Conservation (phyloP, 2,113 vertebrate species). For the Plecturocebus donacophilus region DNA sequence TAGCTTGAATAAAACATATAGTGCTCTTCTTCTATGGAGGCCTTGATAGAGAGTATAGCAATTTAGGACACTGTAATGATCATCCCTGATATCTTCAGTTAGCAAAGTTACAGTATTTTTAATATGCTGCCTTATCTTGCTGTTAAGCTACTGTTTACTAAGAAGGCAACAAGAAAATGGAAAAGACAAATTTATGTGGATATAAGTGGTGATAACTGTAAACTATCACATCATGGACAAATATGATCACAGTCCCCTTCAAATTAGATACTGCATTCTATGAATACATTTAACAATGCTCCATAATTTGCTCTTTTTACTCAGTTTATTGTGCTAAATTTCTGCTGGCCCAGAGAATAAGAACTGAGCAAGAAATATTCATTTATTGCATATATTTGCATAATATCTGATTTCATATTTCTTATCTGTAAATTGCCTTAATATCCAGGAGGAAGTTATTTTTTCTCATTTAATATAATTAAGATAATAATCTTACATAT, state of each 20-base stretch:
- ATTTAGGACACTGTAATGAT: neutral
- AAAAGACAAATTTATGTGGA: neutral
- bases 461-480: conserved; percentile 45
- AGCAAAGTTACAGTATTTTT: neutral
- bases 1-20: neutral
- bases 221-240: neutral
- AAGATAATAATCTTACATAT: conserved; percentile 40
- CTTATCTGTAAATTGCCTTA: neutral
- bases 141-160: neutral
- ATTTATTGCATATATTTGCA: neutral
- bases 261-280: neutral
- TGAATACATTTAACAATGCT: neutral
- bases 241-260: neutral
- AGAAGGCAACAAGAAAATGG: neutral
- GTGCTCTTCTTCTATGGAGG: neutral
- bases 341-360: neutral
- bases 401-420: neutral
- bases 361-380: neutral
- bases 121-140: neutral
- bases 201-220: neutral
- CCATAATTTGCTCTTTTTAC: neutral
- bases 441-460: conserved; percentile 36
- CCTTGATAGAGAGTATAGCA: neutral
- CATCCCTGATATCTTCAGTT: neutral
- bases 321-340: neutral